Percentiles rank a stretch among this genome's conserved stretches.
phyloP scores from a whole-genome alignment of 2,797 vertebrate genomes.

The Crocodylus rhombifer region DNA sequence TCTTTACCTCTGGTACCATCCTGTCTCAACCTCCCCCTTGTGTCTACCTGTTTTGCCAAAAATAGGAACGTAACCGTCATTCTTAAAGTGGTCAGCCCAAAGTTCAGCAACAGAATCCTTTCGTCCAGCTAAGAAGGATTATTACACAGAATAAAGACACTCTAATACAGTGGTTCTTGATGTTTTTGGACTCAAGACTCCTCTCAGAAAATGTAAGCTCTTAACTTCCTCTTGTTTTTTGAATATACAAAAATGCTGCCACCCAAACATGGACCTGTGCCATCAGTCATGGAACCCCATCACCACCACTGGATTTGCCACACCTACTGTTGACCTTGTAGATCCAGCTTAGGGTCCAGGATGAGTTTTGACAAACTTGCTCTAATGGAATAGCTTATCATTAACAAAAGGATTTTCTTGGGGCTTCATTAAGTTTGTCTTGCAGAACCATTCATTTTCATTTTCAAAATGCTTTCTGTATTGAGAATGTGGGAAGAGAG shows the following conservation, averaged over 20 bases:
- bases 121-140: constrained; percentile 31
- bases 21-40: background rate
- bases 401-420: constrained; percentile 23
- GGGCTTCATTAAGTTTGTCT: constrained; percentile 36
- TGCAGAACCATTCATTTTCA: constrained; percentile 43
- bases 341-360: too few relatives aligned
- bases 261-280: too few relatives aligned
- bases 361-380: background rate
- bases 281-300: too few relatives aligned
- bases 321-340: too few relatives aligned
- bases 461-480: constrained; percentile 16
- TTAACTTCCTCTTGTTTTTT: too few relatives aligned
- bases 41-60: constrained; percentile 19
- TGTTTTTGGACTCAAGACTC: too few relatives aligned
- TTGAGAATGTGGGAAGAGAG: too few relatives aligned
- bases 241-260: too few relatives aligned
- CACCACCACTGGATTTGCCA: too few relatives aligned
- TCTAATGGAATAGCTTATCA: constrained; percentile 37
- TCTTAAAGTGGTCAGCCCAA: background rate
- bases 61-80: constrained; percentile 39
- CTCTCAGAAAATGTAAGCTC: too few relatives aligned
- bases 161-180: too few relatives aligned
- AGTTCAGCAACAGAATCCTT: constrained; percentile 41
- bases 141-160: constrained; percentile 12
- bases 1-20: background rate